A percentile compares a stretch with the other conserved stretches of the same genome.
These are phyloP conservation scores for Rhodeus uyekii DNA, from an alignment of 2,797 vertebrate genomes.

Conservation along the genomic window DNA sequence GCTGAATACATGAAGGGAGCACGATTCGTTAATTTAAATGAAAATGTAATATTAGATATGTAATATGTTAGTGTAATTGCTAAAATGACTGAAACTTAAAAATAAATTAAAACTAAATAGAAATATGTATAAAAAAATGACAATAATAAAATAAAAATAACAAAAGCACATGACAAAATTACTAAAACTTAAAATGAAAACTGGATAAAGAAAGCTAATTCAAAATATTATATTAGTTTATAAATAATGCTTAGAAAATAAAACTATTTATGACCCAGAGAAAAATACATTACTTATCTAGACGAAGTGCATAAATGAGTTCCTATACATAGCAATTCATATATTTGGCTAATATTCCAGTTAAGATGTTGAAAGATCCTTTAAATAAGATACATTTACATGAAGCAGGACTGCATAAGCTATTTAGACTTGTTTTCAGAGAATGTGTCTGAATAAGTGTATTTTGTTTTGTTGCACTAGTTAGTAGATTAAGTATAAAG, in stretches of 20 bases:
- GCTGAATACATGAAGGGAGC: neutral
- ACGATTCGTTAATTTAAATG: neutral
- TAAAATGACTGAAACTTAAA: neutral
- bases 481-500: too few species aligned
- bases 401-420: too few species aligned
- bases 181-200: neutral
- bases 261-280: neutral
- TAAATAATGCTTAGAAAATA: neutral
- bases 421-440: too few species aligned
- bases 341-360: too few species aligned
- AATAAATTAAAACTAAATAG: neutral
- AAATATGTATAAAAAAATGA: neutral
- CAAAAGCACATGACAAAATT: neutral
- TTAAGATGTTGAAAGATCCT: too few species aligned
- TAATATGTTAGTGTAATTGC: neutral
- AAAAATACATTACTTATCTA: neutral
- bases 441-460: too few species aligned
- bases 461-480: too few species aligned
- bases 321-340: too few species aligned
- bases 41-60: neutral
- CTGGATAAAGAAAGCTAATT: neutral
- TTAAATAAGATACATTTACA: too few species aligned
- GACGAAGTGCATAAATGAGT: neutral
- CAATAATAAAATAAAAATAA: neutral
- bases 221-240: neutral